phyloP scores from a whole-genome alignment of 2,113 vertebrate genomes.

The Dermatemys mawii region DNA sequence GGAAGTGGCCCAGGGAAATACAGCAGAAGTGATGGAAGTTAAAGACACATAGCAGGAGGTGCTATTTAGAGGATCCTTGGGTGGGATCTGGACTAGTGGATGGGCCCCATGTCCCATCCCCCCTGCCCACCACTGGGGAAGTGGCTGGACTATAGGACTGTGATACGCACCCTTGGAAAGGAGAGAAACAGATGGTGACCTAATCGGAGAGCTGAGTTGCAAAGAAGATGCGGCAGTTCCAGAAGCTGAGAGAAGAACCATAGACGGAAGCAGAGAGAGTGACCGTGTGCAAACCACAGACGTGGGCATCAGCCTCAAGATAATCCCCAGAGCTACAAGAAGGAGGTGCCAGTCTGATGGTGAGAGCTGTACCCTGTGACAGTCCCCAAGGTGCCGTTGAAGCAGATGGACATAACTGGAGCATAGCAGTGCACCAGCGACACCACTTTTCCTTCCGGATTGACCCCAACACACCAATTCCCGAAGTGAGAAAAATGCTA shows the following conservation, averaged over 20 bases:
- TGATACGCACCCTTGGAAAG: background rate
- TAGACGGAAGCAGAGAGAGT: too few relatives aligned
- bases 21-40: background rate
- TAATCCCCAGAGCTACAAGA: too few relatives aligned
- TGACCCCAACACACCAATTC: background rate
- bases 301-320: too few relatives aligned
- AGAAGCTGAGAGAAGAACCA: background rate
- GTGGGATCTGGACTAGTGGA: background rate
- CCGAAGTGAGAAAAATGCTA: background rate
- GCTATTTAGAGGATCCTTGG: background rate
- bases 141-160: background rate
- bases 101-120: too few relatives aligned
- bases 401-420: background rate
- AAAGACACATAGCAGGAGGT: background rate
- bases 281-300: background rate
- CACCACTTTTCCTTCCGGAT: background rate
- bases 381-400: background rate
- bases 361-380: background rate
- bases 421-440: background rate
- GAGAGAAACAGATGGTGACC: background rate
- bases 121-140: background rate
- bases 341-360: too few relatives aligned
- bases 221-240: background rate
- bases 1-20: background rate
- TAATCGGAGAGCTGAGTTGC: too few relatives aligned